Percentiles rank a stretch among this genome's conserved stretches.
Conservation (phyloP, 2,797 vertebrate genomes). For the Aldrovandia affinis region DNA sequence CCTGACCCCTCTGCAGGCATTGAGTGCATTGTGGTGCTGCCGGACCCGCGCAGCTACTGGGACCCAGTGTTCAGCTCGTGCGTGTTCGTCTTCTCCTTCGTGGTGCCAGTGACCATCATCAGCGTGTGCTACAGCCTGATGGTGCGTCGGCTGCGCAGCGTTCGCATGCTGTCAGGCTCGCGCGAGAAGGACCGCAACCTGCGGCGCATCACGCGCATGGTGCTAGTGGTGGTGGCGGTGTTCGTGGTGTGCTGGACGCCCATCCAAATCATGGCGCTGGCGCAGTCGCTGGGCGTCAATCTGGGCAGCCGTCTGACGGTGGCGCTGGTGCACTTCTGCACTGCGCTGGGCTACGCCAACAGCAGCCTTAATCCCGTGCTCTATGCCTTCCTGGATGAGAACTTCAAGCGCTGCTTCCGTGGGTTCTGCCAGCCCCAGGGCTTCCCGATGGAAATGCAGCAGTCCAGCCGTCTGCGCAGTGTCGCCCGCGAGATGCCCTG, state of each 20-base stretch:
- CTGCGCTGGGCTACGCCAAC: constrained; percentile 81
- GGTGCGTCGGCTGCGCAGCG: constrained; percentile 77
- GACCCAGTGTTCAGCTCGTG: constrained; percentile 79
- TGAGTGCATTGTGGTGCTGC: constrained; percentile 83
- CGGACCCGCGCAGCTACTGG: constrained; percentile 78
- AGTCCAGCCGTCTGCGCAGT: background rate
- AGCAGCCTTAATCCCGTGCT: constrained; percentile 86
- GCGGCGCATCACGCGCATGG: constrained; percentile 81
- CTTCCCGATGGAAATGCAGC: constrained; percentile 63
- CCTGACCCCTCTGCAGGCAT: constrained; percentile 66
- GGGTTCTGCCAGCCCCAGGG: constrained; percentile 77
- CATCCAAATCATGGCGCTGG: constrained; percentile 83
- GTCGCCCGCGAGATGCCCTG: constrained; percentile 1
- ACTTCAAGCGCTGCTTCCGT: constrained; percentile 86
- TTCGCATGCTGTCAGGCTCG: constrained; percentile 82
- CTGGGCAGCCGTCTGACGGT: constrained; percentile 71
- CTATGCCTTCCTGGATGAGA: constrained; percentile 85
- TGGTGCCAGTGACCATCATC: constrained; percentile 82
- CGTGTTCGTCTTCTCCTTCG: constrained; percentile 84
- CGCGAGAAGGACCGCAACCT: constrained; percentile 84
- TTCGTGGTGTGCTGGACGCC: constrained; percentile 87
- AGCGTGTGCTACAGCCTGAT: constrained; percentile 84
- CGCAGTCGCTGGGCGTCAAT: constrained; percentile 74
- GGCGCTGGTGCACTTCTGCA: constrained; percentile 83
- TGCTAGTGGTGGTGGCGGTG: constrained; percentile 83